Evolutionary conservation across 2,797 vertebrate species (phyloP), one percentile per base, ranked within the genome.

Genomic region (Sebastes miniatus): DNA sequence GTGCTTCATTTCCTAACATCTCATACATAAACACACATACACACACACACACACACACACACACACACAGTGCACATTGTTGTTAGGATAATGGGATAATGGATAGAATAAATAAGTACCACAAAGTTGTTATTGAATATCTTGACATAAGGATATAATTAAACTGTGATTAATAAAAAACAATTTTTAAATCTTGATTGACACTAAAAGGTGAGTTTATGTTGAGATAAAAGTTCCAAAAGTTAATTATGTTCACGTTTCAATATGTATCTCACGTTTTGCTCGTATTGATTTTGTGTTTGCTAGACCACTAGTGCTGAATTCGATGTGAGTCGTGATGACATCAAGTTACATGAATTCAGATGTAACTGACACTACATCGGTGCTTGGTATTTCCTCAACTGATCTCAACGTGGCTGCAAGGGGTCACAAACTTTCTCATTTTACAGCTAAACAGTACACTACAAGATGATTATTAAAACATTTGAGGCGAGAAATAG

Each of bases 1-100:
- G 59, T 76, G 77, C 63, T 87, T 87, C 54, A 79, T 81, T 81
- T 84, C 72, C 34, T 34, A 64, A 72, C 24, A 29, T 64, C 25
- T 43, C 34, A 72, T 20, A 69, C 32, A 80, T 8, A 20, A 4
- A 65, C 7, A 34, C 52, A 36, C 34, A 36, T 4, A 65, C 6
- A 76, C 32, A 57, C 50, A 36, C 31, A 13, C 39, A 5, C 47
- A 22, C 13, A 50, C 69, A 61, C 24, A 47, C 39, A 65, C 39
- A 68, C 59, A 54, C 29, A 67, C 9, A 59, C 12, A 31, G 18
- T 29, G 22, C 18, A 69, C 27, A 31, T 39, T 66, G 67, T 54
- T 69, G 43, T 24, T 57, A 43, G 63, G 29, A 66, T 64, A 80
- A 74, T 79, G 20, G 58, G 31, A 62, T 77, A 66, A 65, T 65